These are phyloP conservation scores for Drosophila nr. fundita DNA, from an alignment of 2,888 invertebrate genomes.

Conservation along the genomic window DNA sequence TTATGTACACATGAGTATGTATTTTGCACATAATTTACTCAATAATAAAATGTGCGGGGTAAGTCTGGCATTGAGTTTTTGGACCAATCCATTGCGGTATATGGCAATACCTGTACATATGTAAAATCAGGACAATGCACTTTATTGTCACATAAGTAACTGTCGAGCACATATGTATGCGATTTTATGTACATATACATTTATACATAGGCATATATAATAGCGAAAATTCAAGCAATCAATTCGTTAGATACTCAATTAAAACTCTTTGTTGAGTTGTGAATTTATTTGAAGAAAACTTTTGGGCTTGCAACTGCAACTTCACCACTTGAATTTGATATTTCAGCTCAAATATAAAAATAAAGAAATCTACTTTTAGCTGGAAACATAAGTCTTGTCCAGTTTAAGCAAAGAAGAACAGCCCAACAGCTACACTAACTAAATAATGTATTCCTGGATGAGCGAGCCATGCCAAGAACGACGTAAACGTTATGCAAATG, in stretches of 20 bases:
- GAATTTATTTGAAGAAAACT: background rate
- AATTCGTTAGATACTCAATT: conserved; percentile 10
- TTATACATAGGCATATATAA: conserved; percentile 16
- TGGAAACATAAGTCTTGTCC: background rate
- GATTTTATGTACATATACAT: background rate
- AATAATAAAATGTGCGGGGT: conserved; percentile 28
- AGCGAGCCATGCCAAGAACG: background rate
- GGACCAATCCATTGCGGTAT: conserved; percentile 22
- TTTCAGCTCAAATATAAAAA: background rate
- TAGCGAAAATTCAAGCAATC: conserved; percentile 1
- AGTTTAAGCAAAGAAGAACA: background rate
- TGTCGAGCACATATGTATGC: background rate
- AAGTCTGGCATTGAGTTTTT: conserved; percentile 24
- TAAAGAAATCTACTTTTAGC: background rate
- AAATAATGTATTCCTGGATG: background rate
- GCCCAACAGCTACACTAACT: background rate
- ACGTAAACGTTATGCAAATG: conserved; percentile 52
- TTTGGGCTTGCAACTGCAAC: background rate
- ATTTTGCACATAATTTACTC: conserved; percentile 39
- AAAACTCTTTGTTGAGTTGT: background rate
- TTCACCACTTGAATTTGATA: background rate
- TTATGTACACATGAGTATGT: conserved; percentile 41
- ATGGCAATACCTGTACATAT: conserved; percentile 26
- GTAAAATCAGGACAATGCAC: conserved; percentile 47
- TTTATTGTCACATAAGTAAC: conserved; percentile 13